Base-by-base conservation (phyloP, 2,888 invertebrate species). In the Encarsia formosa region DNA sequence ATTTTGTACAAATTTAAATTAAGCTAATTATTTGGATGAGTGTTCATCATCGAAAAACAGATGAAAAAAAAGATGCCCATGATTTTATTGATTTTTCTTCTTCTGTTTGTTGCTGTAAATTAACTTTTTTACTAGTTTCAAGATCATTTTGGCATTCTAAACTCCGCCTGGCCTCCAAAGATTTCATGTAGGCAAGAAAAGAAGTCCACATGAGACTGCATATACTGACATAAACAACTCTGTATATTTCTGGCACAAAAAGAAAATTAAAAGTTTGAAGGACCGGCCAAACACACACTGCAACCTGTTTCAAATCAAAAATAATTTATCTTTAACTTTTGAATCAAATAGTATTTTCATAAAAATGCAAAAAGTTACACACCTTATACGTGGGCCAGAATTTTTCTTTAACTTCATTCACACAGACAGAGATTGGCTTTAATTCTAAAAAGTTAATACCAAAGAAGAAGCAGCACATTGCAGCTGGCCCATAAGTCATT, bases 101-200 rank as follows among this genome's bases (percentile, higher is more conserved):
- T 5, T 50, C 23, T 37, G 48, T 34, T 15, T 18, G 3, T 24
- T n/a, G 6, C n/a, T 45, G 19, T 38, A 26, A 23, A 20, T 56
- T 44, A 9, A 22, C 15, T 26, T 35, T 41, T 24, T 3, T 23
- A 19, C 20, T 34, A 9, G 11, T 23, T 20, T 23, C 31, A 11
- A 29, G 8, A 23, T 42, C 26, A 35, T 11, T 16, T 3, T 41
- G 11, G n/a, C 23, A 3, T 48, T 56, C 50, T 22, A 15, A 13
- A 19, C 42, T 55, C 34, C 55, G 34, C 44, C 56, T 62, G 1
- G 71, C 64, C 59, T 81, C 76, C 49, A 80, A 64, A 59, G 87
- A 83, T 71, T 88, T 88, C 83, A 88, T 84, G 60, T 88, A 88
- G 0, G 88, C 86, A 56, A 89, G 76, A 66, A 85, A 88, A 15